Conservation (phyloP, 2,888 invertebrate genomes). For the Frankliniella intonsa region DNA sequence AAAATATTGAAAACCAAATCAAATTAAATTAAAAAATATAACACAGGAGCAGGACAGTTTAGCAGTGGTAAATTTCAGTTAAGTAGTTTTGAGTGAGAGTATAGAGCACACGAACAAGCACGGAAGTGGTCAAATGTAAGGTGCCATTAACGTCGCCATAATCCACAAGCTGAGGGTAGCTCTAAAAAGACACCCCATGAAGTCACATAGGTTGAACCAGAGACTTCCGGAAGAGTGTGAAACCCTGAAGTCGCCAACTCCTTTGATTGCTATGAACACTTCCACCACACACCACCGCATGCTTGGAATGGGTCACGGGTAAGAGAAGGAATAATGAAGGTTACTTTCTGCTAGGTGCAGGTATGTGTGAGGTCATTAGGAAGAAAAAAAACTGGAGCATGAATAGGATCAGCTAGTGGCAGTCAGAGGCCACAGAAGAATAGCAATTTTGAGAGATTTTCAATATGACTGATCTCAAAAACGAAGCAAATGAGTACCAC, state of each 20-base stretch:
- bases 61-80: conserved; percentile 18
- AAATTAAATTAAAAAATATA: background rate
- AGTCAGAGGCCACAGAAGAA: background rate
- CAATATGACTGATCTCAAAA: background rate
- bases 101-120: conserved; percentile 24
- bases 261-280: conserved; percentile 40
- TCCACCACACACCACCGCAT: conserved; percentile 50
- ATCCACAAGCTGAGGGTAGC: conserved; percentile 24
- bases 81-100: conserved; percentile 26
- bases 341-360: conserved; percentile 2
- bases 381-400: background rate
- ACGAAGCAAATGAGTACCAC: background rate
- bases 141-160: conserved; percentile 24
- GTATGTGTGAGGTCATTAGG: background rate
- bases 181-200: background rate
- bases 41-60: conserved; percentile 19
- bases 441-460: background rate
- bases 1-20: background rate
- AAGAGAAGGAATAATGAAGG: background rate
- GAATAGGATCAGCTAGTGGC: background rate
- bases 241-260: conserved; percentile 24
- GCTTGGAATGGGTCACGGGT: conserved; percentile 35
- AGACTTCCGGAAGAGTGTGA: conserved; percentile 9
- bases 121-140: conserved; percentile 25
- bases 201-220: conserved; percentile 11